phyloP scores from a whole-genome alignment of 2,113 vertebrate species.

The Hippocampus zosterae region DNA sequence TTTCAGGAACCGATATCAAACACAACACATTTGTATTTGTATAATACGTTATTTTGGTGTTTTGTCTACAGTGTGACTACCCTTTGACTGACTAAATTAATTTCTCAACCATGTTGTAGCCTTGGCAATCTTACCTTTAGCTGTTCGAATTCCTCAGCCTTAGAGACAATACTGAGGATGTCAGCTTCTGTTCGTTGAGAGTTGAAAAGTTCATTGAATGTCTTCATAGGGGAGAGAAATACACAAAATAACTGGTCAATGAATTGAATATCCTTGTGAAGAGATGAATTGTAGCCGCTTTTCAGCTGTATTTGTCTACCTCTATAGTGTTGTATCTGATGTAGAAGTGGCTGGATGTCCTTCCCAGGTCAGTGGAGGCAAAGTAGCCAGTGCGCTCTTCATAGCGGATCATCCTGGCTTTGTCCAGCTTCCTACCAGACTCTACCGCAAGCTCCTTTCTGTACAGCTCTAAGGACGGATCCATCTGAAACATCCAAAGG shows the following conservation, averaged over 20 bases:
- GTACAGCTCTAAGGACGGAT: slow-evolving; percentile 85
- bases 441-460: slow-evolving; percentile 87
- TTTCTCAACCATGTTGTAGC: not conserved
- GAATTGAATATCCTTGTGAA: not conserved
- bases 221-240: slow-evolving; percentile 71
- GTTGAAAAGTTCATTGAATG: slow-evolving; percentile 93
- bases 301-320: slow-evolving; percentile 65
- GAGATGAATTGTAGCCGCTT: not conserved
- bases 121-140: slow-evolving; percentile 83
- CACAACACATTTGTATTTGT: not conserved
- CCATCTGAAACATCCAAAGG: slow-evolving; percentile 74
- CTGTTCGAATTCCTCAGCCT: slow-evolving; percentile 97
- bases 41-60: not conserved
- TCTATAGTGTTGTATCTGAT: slow-evolving; percentile 97
- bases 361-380: slow-evolving; percentile 90
- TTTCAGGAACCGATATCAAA: not conserved
- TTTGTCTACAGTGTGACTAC: not conserved
- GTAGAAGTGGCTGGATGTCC: slow-evolving; percentile 97
- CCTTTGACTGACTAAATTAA: not conserved
- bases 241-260: slow-evolving; percentile 47
- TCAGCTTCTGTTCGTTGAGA: slow-evolving; percentile 92
- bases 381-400: slow-evolving; percentile 96
- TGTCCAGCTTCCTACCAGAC: slow-evolving; percentile 89
- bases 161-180: slow-evolving; percentile 90
- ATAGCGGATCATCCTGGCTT: slow-evolving; percentile 95